phyloP scores from a whole-genome alignment of 2,797 vertebrate genomes.

The Enteromius argenteus region DNA sequence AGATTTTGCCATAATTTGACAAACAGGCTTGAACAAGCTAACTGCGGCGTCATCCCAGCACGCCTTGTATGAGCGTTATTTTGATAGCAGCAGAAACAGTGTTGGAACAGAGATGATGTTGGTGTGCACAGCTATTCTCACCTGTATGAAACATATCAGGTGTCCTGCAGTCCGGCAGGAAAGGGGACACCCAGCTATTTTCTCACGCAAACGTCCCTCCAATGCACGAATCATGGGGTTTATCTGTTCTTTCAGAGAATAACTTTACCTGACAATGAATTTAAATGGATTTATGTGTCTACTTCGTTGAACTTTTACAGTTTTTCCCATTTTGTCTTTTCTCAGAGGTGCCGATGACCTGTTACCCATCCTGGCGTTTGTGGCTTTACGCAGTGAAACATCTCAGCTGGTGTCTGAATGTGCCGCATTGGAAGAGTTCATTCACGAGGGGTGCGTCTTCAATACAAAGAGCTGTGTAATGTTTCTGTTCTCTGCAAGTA shows the following conservation, averaged over 20 bases:
- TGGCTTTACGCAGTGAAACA: constrained; percentile 86
- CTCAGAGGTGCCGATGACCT: constrained; percentile 92
- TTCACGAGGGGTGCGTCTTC: constrained; percentile 89
- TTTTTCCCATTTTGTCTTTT: not conserved
- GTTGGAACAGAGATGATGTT: not conserved
- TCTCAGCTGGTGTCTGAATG: constrained; percentile 94
- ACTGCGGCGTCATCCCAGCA: not conserved
- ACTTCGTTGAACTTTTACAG: not conserved
- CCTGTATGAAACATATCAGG: constrained; percentile 66
- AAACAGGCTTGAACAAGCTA: constrained; percentile 45
- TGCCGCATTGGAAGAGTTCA: constrained; percentile 93
- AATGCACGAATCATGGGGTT: not conserved
- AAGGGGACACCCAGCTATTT: constrained; percentile 62
- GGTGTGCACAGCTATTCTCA: constrained; percentile 65
- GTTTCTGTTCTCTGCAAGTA: not conserved
- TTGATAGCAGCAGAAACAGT: not conserved
- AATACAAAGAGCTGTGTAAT: not conserved
- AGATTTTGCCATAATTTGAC: constrained; percentile 1
- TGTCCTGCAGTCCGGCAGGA: constrained; percentile 67
- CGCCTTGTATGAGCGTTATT: not conserved
- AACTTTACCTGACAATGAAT: not conserved
- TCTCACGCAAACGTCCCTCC: constrained; percentile 76
- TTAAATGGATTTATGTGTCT: not conserved
- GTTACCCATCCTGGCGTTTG: constrained; percentile 92
- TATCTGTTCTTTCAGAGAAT: not conserved